phyloP scores from a whole-genome alignment of 1,140 invertebrate species.

The Cheumatopsyche charites region DNA sequence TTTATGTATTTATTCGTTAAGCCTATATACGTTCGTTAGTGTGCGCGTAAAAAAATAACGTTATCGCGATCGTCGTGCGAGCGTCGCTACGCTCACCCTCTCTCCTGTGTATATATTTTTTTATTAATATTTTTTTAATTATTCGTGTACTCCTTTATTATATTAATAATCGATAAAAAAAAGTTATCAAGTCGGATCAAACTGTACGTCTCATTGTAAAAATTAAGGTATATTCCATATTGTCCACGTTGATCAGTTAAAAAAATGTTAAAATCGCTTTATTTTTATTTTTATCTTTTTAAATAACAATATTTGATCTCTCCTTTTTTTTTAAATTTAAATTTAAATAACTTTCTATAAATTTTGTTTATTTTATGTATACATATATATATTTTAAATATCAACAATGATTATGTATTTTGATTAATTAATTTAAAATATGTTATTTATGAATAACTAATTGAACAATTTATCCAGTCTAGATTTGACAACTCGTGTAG shows the following conservation, averaged over 20 bases:
- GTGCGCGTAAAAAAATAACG: not conserved
- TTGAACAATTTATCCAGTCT: slow-evolving; percentile 48
- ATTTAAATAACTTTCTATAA: slow-evolving; percentile 16
- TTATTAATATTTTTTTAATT: no score
- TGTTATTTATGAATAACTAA: slow-evolving; percentile 44
- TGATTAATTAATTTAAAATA: slow-evolving; percentile 38
- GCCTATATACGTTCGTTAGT: no score
- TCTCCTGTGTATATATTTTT: no score
- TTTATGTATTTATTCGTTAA: no score
- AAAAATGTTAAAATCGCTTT: slow-evolving; percentile 5
- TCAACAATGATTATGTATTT: slow-evolving; percentile 49
- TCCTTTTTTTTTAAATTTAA: slow-evolving; percentile 10
- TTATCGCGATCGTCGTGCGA: not conserved
- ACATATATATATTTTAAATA: slow-evolving; percentile 38
- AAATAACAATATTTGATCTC: slow-evolving; percentile 23
- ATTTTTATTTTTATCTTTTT: not conserved
- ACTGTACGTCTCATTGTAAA: not conserved
- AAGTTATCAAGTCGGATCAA: not conserved
- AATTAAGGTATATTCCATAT: slow-evolving; percentile 40
- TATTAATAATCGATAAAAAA: no score
- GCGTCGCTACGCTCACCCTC: not conserved
- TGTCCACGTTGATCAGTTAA: slow-evolving; percentile 38
- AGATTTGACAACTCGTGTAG: slow-evolving; percentile 44
- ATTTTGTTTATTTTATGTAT: slow-evolving; percentile 19
- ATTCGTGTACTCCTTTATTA: no score